These are phyloP conservation scores for Morelia viridis DNA, from an alignment of 2,797 vertebrate species.

Conservation along the genomic window DNA sequence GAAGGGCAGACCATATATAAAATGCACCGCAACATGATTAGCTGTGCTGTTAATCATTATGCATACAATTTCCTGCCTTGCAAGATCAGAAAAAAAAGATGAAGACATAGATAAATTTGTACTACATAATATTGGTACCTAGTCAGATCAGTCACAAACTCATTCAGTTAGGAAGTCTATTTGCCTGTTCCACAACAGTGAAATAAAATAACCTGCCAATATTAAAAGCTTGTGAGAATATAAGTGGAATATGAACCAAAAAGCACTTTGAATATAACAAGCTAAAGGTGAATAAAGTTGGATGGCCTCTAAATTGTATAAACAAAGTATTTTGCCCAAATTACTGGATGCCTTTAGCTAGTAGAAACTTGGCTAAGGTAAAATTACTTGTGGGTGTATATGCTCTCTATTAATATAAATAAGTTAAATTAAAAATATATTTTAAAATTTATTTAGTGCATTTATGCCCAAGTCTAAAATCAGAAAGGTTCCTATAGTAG, in stretches of 20 bases:
- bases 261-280: neutral
- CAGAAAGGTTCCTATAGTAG: neutral
- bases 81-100: neutral
- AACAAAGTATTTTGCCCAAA: neutral
- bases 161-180: neutral
- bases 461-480: neutral
- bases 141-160: neutral
- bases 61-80: neutral
- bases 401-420: conserved; percentile 28
- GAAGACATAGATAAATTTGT: conserved; percentile 4
- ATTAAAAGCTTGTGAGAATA: neutral
- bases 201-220: neutral
- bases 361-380: neutral
- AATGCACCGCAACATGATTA: neutral
- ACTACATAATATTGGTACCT: neutral
- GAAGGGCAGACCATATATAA: neutral
- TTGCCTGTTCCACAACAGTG: neutral
- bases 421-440: conserved; percentile 27
- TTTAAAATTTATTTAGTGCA: neutral
- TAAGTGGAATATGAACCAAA: neutral
- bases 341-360: neutral
- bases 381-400: neutral
- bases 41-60: neutral
- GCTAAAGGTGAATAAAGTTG: neutral
- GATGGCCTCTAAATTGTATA: neutral